These are phyloP conservation scores for Natator depressus DNA, from an alignment of 2,113 vertebrate genomes.

Conservation along the genomic window DNA sequence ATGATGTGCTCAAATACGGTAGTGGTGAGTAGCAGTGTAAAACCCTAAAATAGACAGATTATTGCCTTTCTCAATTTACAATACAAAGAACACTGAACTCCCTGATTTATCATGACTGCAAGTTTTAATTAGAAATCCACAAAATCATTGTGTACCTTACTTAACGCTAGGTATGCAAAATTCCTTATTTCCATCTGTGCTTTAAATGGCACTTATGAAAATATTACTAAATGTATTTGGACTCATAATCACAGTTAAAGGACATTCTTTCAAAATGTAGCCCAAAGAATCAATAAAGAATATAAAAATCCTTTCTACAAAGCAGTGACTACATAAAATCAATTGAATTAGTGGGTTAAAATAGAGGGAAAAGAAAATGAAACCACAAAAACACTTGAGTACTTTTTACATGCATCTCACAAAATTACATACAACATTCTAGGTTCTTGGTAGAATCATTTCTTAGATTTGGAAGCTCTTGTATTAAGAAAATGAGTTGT, in stretches of 20 bases:
- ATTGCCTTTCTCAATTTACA: neutral
- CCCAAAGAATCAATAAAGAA: neutral
- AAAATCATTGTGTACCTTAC: neutral
- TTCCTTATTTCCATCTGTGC: neutral
- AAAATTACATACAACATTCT: neutral
- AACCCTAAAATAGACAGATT: neutral
- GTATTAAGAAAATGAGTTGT: neutral
- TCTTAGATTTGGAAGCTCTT: neutral
- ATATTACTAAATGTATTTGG: neutral
- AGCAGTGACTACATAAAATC: neutral
- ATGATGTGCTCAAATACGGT: neutral
- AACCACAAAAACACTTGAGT: neutral
- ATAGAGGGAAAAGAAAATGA: neutral
- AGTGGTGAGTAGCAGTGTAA: neutral
- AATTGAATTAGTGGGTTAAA: neutral
- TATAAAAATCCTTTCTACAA: neutral
- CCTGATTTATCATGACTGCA: neutral
- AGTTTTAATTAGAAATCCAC: neutral
- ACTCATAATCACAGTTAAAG: neutral
- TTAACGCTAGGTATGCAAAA: neutral
- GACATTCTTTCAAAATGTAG: neutral
- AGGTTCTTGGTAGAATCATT: neutral
- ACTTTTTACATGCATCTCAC: no score
- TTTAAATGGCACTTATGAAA: conserved; percentile 1
- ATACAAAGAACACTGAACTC: neutral